Base-by-base conservation (phyloP, 2,797 vertebrate species). In the Poecilia gillii region DNA sequence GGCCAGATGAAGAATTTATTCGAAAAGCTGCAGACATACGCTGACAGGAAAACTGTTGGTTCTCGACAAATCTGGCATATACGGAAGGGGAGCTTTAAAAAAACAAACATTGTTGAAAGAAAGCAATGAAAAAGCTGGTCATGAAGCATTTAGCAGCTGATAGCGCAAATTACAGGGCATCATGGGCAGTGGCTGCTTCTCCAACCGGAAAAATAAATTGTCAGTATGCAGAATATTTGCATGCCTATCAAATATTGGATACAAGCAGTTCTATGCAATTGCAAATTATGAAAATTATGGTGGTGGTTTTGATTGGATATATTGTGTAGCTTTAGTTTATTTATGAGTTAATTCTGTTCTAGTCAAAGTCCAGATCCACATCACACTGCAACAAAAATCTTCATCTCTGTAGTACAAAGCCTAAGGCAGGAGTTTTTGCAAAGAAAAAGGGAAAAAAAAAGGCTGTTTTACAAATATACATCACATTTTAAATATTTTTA, bases 341-440 rank as follows among this genome's bases (percentile, higher is more conserved):
- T 68, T 41, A 41, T 13, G 20, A 41, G 20, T 62, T 28, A 62
- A 31, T 53, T 14, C 59, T 33, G 59, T 31, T 14, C 28, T 5
- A 53, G 51, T 25, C 53, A 62, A 62, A 62, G 59, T 66, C 33
- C 62, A 36, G 59, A 64, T 64, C 59, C 8, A 68, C 36, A 68
- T 12, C 20, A 14, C 13, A 59, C 5, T n/a, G 55, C 11, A 14
- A 59, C 14, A 62, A 64, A 20, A 36, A 64, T 36, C 18, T 36
- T 20, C 36, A 7, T 20, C 18, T 64, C 31, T 39, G 18, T 23
- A 39, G 33, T 23, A 18, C 33, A 39, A 39, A 66, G 33, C 18
- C 6, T 20, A 64, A 64, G 31, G 55, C n/a, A 28, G 59, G 7
- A 20, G 31, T 23, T 68, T 64, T 11, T 68, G 64, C 20, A 20